These are phyloP conservation scores for Notarius lentiginosus DNA, from an alignment of 2,113 vertebrate genomes.

Conservation along the genomic window DNA sequence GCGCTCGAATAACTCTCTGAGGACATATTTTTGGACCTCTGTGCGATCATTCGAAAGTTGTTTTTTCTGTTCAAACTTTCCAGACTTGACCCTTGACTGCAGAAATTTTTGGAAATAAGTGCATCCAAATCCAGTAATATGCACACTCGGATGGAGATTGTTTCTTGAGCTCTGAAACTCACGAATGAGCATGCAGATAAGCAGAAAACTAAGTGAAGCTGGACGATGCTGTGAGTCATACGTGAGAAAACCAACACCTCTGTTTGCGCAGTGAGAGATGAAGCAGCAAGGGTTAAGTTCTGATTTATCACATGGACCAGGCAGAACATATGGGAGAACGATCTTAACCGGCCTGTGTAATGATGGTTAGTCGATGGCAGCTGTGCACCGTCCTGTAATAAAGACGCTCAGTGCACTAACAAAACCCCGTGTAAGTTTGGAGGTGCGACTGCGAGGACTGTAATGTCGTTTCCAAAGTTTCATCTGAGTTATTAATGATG, in stretches of 20 bases:
- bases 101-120: neutral
- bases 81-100: neutral
- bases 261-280: neutral
- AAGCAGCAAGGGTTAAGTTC: neutral
- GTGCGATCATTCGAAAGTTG: neutral
- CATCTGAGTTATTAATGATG: constrained; percentile 58
- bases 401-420: constrained; percentile 17
- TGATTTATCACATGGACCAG: neutral
- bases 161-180: neutral
- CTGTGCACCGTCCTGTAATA: constrained; percentile 7
- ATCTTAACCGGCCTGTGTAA: neutral
- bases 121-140: neutral
- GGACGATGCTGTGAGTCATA: neutral
- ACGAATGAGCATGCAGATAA: no score
- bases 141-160: neutral
- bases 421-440: constrained; percentile 12
- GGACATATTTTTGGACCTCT: neutral
- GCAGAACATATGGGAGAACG: neutral
- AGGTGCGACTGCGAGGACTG: neutral
- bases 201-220: neutral
- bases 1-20: neutral
- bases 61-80: neutral
- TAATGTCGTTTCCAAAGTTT: constrained; percentile 47
- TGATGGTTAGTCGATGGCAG: constrained; percentile 31
- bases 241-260: neutral